Evolutionary conservation across 2,888 invertebrate genomes (phyloP).

Genomic region (Eretmocerus hayati): DNA sequence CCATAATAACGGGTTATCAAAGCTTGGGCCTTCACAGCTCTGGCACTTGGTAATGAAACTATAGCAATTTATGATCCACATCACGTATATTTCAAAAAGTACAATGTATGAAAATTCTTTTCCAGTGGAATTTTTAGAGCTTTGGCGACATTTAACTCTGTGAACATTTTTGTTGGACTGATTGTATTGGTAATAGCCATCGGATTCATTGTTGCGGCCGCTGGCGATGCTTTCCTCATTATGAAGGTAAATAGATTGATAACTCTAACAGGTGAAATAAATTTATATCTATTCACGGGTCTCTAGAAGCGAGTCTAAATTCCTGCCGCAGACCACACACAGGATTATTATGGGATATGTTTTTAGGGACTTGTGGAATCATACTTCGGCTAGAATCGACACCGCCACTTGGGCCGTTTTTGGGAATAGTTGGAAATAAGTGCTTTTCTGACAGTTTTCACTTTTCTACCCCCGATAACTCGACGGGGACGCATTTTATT

Average conservation of each 20-base stretch:
- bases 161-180: constrained; percentile 66
- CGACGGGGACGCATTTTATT: too few relatives aligned
- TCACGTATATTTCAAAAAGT: constrained; percentile 14
- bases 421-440: too few relatives aligned
- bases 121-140: constrained; percentile 75
- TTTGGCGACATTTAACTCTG: constrained; percentile 57
- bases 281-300: too few relatives aligned
- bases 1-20: constrained; percentile 80
- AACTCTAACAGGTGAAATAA: too few relatives aligned
- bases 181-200: constrained; percentile 71
- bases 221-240: constrained; percentile 73
- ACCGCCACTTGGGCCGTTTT: too few relatives aligned
- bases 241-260: constrained; percentile 83
- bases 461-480: too few relatives aligned
- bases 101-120: constrained; percentile 24
- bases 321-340: too few relatives aligned
- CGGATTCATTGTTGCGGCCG: constrained; percentile 69
- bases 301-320: too few relatives aligned
- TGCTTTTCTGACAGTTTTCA: too few relatives aligned
- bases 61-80: constrained; percentile 4
- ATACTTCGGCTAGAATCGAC: too few relatives aligned
- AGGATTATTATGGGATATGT: too few relatives aligned
- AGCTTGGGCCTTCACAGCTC: constrained; percentile 77
- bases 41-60: constrained; percentile 71
- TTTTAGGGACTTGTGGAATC: too few relatives aligned